Percentiles rank a stretch among this genome's conserved stretches.
Conservation (phyloP, 1,140 invertebrate species). For the Chelonus insularis region DNA sequence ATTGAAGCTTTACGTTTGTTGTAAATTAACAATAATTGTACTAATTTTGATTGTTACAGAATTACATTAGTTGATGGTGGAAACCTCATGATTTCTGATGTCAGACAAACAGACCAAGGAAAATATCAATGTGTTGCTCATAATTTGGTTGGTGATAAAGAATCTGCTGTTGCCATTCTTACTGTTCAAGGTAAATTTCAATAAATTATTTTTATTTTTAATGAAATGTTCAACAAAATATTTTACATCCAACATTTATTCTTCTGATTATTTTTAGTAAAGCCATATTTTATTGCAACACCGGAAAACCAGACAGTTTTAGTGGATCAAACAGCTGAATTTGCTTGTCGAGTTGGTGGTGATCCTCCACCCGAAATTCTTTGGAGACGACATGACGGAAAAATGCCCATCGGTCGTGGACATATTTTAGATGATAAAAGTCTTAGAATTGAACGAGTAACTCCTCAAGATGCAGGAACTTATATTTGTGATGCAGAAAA, state of each 20-base stretch:
- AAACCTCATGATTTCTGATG: constrained; percentile 82
- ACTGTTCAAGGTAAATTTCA: constrained; percentile 80
- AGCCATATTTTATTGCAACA: constrained; percentile 84
- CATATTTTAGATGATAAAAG: constrained; percentile 76
- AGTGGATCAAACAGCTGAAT: constrained; percentile 78
- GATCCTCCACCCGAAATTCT: constrained; percentile 86
- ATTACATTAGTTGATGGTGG: constrained; percentile 80
- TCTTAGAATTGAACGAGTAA: constrained; percentile 73
- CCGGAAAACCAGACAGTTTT: constrained; percentile 83
- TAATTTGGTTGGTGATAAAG: constrained; percentile 82
- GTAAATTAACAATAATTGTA: constrained; percentile 3
- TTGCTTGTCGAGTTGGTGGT: constrained; percentile 87
- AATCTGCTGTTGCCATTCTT: constrained; percentile 74
- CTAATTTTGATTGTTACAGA: constrained; percentile 51
- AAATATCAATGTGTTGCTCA: constrained; percentile 84
- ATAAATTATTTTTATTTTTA: too few relatives aligned
- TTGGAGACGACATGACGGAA: constrained; percentile 85
- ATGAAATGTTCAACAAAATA: too few relatives aligned
- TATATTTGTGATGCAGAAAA: constrained; percentile 84
- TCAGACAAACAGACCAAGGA: constrained; percentile 80
- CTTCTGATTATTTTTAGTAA: constrained; percentile 68
- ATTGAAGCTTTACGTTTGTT: neutral
- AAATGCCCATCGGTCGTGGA: constrained; percentile 76
- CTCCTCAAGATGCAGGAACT: constrained; percentile 75
- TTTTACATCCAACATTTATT: too few relatives aligned